A percentile compares a stretch with the other conserved stretches of the same genome.
These are phyloP conservation scores for Chelon auratus DNA, from an alignment of 2,797 vertebrate genomes.

Conservation along the genomic window DNA sequence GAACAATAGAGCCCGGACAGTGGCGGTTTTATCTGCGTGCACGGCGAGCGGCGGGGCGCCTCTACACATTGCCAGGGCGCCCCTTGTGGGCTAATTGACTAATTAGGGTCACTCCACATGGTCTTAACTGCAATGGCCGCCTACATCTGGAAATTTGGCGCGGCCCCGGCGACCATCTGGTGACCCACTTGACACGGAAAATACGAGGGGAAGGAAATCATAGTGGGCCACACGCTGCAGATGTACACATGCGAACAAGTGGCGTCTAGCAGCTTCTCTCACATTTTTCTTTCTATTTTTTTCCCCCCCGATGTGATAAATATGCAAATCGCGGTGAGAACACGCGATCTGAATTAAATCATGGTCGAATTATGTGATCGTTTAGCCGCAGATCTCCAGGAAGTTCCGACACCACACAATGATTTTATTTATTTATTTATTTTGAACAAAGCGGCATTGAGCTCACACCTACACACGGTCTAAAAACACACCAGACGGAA, in stretches of 20 bases:
- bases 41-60: constrained; percentile 28
- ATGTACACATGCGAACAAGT: background rate
- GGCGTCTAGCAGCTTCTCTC: background rate
- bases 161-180: constrained; percentile 61
- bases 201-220: background rate
- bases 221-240: background rate
- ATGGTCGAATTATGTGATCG: constrained; percentile 24
- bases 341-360: constrained; percentile 20
- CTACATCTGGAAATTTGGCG: constrained; percentile 30
- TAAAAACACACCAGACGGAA: constrained; percentile 32
- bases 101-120: constrained; percentile 71
- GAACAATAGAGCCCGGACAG: constrained; percentile 70
- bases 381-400: constrained; percentile 13
- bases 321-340: no score
- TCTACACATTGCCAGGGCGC: constrained; percentile 41
- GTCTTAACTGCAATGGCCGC: constrained; percentile 66
- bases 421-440: constrained; percentile 31
- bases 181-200: constrained; percentile 63
- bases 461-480: constrained; percentile 44
- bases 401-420: constrained; percentile 24
- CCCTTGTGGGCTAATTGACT: constrained; percentile 60
- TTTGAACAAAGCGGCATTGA: background rate
- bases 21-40: constrained; percentile 45
- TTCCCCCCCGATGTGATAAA: no score
- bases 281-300: no score